Percentiles rank a stretch among this genome's conserved stretches.
Evolutionary conservation across 2,113 vertebrate species (phyloP).

Genomic region (Smithornis capensis): DNA sequence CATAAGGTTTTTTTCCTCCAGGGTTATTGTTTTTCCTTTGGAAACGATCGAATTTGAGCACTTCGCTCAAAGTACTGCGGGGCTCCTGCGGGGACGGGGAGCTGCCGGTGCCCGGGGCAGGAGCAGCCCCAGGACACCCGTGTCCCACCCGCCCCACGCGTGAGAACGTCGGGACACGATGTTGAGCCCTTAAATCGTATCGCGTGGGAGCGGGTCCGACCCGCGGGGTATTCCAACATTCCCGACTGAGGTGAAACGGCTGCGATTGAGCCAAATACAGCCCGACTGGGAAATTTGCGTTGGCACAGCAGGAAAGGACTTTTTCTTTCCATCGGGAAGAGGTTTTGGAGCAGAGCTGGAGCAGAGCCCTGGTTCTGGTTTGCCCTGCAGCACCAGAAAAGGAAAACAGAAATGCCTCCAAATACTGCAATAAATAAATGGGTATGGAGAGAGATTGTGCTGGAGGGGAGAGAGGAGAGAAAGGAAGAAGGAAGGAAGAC

Average conservation of each 20-base stretch:
- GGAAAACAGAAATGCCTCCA: not conserved
- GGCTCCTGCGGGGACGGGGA: not conserved
- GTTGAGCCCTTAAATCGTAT: not conserved
- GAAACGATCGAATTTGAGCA: not conserved
- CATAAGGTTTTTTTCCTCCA: fast-evolving
- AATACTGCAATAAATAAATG: not conserved
- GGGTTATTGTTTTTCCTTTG: not conserved
- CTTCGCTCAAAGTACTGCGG: not conserved
- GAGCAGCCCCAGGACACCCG: not conserved
- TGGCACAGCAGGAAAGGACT: not conserved
- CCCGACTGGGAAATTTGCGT: not conserved
- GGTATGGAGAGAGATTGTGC: no score
- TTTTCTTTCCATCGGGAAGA: not conserved
- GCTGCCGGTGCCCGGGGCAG: not conserved
- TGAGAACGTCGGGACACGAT: not conserved
- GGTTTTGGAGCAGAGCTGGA: not conserved
- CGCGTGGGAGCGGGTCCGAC: not conserved
- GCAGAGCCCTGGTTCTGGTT: not conserved
- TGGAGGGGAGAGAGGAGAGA: not conserved
- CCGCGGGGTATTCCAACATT: fast-evolving
- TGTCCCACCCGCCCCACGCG: no score
- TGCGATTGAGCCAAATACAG: fast-evolving
- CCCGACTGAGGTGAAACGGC: not conserved
- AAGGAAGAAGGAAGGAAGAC: no score
- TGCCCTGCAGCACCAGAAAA: not conserved